Conservation (phyloP, 1,140 invertebrate genomes). For the Cotesia vestalis region DNA sequence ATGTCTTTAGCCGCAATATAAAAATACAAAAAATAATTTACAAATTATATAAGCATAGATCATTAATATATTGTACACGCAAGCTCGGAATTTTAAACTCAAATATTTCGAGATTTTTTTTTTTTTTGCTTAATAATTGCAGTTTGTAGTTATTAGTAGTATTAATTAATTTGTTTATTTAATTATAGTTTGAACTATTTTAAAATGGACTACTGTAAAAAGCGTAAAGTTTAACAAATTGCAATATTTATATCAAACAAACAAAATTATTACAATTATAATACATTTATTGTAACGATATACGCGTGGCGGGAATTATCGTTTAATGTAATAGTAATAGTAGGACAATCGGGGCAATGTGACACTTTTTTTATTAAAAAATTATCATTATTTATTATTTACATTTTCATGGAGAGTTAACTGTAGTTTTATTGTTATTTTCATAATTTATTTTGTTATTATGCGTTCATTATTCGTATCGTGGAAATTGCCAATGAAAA, state of each 20-base stretch:
- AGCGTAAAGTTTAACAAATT: not conserved
- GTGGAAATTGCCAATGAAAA: too few species aligned
- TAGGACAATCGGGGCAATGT: too few species aligned
- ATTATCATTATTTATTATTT: too few species aligned
- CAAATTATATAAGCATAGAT: conserved; percentile 45
- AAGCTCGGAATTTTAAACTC: conserved; percentile 1
- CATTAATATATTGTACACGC: conserved; percentile 21
- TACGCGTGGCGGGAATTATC: not conserved
- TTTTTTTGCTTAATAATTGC: not conserved
- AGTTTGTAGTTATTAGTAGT: too few species aligned
- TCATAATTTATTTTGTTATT: too few species aligned
- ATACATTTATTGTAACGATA: conserved; percentile 4
- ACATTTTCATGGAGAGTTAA: too few species aligned
- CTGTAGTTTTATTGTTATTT: too few species aligned
- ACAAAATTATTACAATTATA: not conserved
- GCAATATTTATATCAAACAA: not conserved
- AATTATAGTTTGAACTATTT: too few species aligned
- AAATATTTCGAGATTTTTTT: conserved; percentile 4
- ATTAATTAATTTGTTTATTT: too few species aligned
- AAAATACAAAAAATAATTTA: conserved; percentile 53
- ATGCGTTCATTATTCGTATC: too few species aligned
- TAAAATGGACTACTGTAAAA: conserved; percentile 4
- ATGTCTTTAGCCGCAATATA: conserved; percentile 44
- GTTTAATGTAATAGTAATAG: not conserved
- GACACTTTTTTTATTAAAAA: too few species aligned